Conservation (phyloP, 2,888 invertebrate species). For the Tipula helvola region DNA sequence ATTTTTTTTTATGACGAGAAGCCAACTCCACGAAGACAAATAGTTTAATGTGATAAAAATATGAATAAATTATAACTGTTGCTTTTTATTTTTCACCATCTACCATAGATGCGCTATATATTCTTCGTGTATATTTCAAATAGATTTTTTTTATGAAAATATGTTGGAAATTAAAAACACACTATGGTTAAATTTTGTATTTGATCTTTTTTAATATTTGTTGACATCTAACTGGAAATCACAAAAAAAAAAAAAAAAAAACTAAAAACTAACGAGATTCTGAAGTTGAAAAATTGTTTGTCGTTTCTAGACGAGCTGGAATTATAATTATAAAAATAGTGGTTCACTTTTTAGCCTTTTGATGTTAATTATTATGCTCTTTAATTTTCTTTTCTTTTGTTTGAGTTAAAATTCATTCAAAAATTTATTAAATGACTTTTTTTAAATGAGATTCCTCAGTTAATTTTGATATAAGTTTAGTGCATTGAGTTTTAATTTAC, state of each 20-base stretch:
- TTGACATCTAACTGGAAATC: background rate
- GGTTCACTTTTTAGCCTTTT: background rate
- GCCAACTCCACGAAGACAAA: background rate
- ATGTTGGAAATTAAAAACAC: background rate
- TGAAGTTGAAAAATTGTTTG: background rate
- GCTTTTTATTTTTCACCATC: background rate
- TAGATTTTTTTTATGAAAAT: background rate
- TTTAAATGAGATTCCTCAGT: too few relatives aligned
- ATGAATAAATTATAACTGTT: background rate
- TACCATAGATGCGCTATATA: background rate
- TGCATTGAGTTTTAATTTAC: too few relatives aligned
- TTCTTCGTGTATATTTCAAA: background rate
- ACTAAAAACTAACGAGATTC: background rate
- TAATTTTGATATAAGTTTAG: too few relatives aligned
- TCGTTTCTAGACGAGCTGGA: background rate
- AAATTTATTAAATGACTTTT: too few relatives aligned
- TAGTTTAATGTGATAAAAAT: background rate
- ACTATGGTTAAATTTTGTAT: background rate
- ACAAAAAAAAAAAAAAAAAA: background rate
- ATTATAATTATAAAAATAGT: background rate
- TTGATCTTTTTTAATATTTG: slow-evolving; percentile 4
- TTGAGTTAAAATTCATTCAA: too few relatives aligned
- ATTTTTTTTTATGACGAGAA: background rate
- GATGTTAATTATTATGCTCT: background rate
- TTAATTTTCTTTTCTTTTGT: too few relatives aligned